A percentile compares a stretch with the other conserved stretches of the same genome.
Conservation (phyloP, 1,140 invertebrate species). For the Amphibalanus amphitrite region DNA sequence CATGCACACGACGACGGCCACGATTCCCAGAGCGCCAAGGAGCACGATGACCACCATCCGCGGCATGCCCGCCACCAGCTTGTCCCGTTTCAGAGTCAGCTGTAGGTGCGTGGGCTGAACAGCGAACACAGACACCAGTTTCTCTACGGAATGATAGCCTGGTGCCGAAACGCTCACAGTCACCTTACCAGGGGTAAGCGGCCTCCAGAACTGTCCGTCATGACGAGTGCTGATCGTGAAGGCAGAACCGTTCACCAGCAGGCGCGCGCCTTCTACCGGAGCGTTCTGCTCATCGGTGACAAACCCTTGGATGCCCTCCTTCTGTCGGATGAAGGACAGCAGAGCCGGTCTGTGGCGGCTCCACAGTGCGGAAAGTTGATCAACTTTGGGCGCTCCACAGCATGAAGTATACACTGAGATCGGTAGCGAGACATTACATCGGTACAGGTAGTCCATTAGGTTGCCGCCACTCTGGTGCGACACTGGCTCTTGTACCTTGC, state of each 20-base stretch:
- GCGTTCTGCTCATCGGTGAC: not conserved
- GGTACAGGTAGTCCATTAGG: slow-evolving; percentile 4
- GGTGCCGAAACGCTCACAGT: not conserved
- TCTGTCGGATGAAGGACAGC: not conserved
- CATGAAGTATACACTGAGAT: not conserved
- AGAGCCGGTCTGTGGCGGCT: not conserved
- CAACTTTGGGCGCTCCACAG: not conserved
- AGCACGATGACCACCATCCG: not conserved
- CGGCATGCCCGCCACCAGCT: not conserved
- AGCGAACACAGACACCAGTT: not conserved
- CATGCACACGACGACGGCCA: too few species aligned
- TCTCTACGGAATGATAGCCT: not conserved
- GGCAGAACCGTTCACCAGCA: slow-evolving; percentile 7
- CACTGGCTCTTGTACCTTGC: too few species aligned
- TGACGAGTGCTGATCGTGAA: not conserved
- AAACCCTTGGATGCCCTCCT: not conserved
- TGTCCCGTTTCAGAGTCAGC: not conserved
- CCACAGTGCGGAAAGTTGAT: not conserved
- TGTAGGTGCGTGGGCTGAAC: not conserved
- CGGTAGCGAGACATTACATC: not conserved
- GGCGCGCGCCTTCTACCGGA: not conserved
- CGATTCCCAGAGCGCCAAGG: not conserved
- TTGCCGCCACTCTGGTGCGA: too few species aligned
- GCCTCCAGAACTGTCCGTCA: slow-evolving; percentile 7
- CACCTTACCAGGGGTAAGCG: not conserved